Evolutionary conservation across 2,113 vertebrate genomes (phyloP).

Genomic region (Hipposideros armiger): DNA sequence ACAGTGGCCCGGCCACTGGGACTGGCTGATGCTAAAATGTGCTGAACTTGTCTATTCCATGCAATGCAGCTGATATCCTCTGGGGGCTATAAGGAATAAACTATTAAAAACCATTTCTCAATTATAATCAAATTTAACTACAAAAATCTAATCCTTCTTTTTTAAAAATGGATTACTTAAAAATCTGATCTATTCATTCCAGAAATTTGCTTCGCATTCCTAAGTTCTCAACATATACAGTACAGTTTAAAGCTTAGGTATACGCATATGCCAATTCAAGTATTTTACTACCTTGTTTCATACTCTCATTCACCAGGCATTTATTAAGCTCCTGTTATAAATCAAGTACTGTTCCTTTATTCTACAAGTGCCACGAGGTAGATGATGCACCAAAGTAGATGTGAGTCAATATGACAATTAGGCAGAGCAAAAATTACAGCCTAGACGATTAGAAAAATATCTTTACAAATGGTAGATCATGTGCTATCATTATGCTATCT

Average conservation of each 20-base stretch:
- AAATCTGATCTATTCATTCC: constrained; percentile 26
- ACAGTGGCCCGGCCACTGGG: constrained; percentile 95
- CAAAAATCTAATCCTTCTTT: constrained; percentile 7
- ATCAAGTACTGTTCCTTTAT: constrained; percentile 39
- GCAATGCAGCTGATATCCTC: constrained; percentile 95
- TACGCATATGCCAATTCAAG: background rate
- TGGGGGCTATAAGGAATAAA: constrained; percentile 88
- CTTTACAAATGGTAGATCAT: background rate
- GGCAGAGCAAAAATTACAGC: background rate
- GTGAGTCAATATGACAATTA: background rate
- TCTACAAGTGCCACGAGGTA: background rate
- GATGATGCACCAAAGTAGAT: background rate
- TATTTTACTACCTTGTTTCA: background rate
- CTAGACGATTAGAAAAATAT: background rate
- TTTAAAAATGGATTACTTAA: background rate
- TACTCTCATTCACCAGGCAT: background rate
- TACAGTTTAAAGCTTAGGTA: background rate
- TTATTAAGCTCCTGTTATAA: constrained; percentile 24
- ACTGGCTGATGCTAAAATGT: constrained; percentile 92
- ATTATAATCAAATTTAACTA: constrained; percentile 8
- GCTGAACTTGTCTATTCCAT: constrained; percentile 91
- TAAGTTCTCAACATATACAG: background rate
- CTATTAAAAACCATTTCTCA: constrained; percentile 28
- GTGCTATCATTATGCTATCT: background rate
- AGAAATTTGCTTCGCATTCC: constrained; percentile 31